Percentiles rank a stretch among this genome's conserved stretches.
Conservation (phyloP, 2,797 vertebrate species). For the Cirrhinus mrigala region DNA sequence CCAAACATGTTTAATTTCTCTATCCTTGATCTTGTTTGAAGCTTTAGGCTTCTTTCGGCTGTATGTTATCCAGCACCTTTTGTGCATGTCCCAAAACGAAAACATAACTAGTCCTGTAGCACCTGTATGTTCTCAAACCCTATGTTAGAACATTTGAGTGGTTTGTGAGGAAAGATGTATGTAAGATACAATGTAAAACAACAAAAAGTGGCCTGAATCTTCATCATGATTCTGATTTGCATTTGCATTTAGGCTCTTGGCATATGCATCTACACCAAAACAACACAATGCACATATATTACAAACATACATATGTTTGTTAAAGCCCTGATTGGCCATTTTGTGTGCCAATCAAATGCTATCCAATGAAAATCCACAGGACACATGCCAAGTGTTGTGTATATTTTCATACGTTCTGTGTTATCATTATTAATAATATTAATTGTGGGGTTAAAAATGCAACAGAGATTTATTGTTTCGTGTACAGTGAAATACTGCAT, state of each 20-base stretch:
- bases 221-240: not conserved
- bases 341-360: not conserved
- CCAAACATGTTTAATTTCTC: not conserved
- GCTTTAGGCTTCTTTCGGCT: not conserved
- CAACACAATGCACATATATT: not conserved
- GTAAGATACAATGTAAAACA: not conserved
- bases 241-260: not conserved
- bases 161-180: not conserved
- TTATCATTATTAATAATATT: conserved; percentile 5
- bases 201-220: not conserved
- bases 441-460: conserved; percentile 6
- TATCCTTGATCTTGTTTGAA: not conserved
- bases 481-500: not conserved
- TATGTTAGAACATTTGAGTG: not conserved
- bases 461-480: conserved; percentile 4
- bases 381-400: not conserved
- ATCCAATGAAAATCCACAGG: not conserved
- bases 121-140: not conserved
- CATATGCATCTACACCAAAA: not conserved
- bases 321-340: not conserved
- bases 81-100: not conserved
- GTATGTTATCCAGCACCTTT: not conserved
- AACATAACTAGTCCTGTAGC: not conserved
- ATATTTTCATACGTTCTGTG: not conserved
- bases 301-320: too few relatives aligned